A percentile compares a stretch with the other conserved stretches of the same genome.
phyloP scores from a whole-genome alignment of 2,113 vertebrate genomes.

The Trichechus manatus region DNA sequence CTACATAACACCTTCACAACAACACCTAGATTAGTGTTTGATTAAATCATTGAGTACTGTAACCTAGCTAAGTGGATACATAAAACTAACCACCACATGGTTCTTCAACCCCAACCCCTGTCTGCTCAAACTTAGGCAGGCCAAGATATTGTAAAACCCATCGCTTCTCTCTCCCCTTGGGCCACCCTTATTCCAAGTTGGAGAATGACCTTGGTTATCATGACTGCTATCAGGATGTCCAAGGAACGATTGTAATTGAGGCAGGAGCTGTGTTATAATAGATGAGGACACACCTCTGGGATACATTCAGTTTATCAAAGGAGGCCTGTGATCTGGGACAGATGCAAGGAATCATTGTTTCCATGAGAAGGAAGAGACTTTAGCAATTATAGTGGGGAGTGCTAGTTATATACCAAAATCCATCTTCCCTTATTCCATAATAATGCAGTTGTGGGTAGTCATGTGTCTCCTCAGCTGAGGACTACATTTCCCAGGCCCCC shows the following conservation, averaged over 20 bases:
- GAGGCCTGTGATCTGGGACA: not conserved
- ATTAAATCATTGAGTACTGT: not conserved
- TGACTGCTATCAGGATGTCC: not conserved
- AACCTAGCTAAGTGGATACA: not conserved
- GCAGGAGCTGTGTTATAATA: not conserved
- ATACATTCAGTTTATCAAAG: not conserved
- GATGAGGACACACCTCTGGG: not conserved
- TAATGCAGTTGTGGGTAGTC: not conserved
- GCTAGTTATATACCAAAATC: not conserved
- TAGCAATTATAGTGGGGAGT: not conserved
- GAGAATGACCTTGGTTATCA: not conserved
- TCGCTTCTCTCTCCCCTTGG: not conserved
- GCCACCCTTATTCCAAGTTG: not conserved
- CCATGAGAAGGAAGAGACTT: not conserved
- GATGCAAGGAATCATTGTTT: not conserved
- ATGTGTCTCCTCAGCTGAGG: not conserved
- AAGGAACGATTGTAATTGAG: not conserved
- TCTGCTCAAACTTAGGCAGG: not conserved
- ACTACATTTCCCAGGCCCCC: not conserved
- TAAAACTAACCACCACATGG: not conserved
- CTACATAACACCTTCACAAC: not conserved
- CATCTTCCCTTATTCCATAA: not conserved
- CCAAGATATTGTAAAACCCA: not conserved
- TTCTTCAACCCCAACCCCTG: not conserved
- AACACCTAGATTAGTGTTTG: not conserved